A percentile compares a stretch with the other conserved stretches of the same genome.
These are phyloP conservation scores for Cantharis lateralis DNA, from an alignment of 2,888 invertebrate genomes.

Conservation along the genomic window DNA sequence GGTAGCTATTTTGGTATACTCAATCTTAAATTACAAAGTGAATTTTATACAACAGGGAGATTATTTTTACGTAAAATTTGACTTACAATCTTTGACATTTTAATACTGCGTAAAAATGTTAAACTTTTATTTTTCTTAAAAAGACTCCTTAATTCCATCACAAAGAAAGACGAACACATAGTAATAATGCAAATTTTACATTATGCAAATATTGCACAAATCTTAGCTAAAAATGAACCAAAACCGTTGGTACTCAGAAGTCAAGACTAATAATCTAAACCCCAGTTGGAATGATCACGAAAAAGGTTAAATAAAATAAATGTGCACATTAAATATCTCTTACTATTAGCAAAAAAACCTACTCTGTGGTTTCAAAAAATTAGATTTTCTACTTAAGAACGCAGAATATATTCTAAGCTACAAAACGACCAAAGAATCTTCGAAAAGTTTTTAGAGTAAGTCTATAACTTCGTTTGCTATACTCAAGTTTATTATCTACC, in stretches of 20 bases:
- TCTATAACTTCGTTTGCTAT: conserved; percentile 1
- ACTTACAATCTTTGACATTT: background rate
- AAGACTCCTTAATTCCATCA: background rate
- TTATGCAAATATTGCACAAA: background rate
- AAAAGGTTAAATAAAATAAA: background rate
- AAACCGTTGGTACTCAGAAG: background rate
- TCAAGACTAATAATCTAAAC: background rate
- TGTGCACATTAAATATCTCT: background rate
- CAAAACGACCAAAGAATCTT: background rate
- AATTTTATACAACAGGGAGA: background rate
- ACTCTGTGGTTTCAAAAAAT: background rate
- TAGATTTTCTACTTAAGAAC: background rate
- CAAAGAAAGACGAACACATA: background rate
- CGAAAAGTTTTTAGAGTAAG: conserved; percentile 1
- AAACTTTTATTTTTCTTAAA: background rate
- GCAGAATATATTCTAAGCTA: background rate
- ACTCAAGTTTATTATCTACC: background rate
- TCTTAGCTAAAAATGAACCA: background rate
- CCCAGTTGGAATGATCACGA: background rate
- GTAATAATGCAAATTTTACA: background rate
- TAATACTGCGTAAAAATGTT: background rate
- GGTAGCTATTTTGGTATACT: background rate
- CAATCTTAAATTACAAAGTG: background rate
- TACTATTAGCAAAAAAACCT: background rate
- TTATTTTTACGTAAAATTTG: background rate